Conservation (phyloP, 2,113 vertebrate genomes). For the Trogon melanurus region DNA sequence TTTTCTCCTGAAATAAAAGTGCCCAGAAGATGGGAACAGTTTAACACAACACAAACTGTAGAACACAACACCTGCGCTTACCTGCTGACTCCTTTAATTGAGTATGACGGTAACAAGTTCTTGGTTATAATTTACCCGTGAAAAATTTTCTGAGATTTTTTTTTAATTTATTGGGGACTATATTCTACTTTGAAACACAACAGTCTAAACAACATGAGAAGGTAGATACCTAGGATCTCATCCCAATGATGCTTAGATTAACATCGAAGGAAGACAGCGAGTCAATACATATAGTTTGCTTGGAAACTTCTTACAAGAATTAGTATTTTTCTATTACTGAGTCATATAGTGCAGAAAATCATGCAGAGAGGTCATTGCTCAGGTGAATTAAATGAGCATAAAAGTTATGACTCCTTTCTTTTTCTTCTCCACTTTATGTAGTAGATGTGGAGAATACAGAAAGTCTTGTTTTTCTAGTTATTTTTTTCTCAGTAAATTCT, state of each 20-base stretch:
- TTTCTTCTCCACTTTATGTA: neutral
- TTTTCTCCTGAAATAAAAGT: neutral
- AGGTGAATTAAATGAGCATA: neutral
- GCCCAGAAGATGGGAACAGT: neutral
- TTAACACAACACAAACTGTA: neutral
- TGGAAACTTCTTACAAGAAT: neutral
- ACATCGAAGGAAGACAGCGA: neutral
- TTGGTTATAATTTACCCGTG: neutral
- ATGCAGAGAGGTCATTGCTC: neutral
- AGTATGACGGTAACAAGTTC: neutral
- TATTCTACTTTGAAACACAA: neutral
- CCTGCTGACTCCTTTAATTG: neutral
- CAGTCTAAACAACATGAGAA: neutral
- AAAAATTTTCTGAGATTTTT: neutral
- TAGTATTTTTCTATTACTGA: neutral
- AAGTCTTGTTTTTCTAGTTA: neutral
- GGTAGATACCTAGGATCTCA: neutral
- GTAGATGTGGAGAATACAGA: neutral
- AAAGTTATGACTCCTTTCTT: neutral
- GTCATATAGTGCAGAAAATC: neutral
- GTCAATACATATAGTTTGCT: neutral
- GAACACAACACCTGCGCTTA: neutral
- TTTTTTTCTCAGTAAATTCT: neutral
- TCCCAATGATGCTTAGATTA: neutral
- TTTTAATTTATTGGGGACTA: neutral